Percentiles rank a stretch among this genome's conserved stretches.
These are phyloP conservation scores for Dicrurus megarhynchus DNA, from an alignment of 2,113 vertebrate genomes.

Conservation along the genomic window DNA sequence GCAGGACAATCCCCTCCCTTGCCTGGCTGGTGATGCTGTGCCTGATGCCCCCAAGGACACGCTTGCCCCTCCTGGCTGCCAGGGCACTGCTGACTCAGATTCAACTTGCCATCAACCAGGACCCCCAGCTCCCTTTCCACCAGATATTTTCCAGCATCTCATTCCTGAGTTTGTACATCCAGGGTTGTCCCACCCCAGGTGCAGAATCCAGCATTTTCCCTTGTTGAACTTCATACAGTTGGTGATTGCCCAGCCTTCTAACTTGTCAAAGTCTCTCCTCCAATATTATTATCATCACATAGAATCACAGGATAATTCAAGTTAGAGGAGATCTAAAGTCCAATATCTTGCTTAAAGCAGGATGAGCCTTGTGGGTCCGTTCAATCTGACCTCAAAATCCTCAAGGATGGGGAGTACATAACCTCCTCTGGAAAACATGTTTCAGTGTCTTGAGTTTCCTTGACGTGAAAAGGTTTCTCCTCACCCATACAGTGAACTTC, in stretches of 20 bases:
- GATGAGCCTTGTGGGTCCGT: neutral
- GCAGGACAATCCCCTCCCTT: neutral
- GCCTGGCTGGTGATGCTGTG: accelerated
- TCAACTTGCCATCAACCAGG: accelerated
- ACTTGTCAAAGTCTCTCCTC: neutral
- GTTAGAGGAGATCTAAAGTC: neutral
- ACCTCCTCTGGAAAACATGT: neutral
- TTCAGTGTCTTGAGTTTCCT: neutral
- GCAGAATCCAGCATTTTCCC: neutral
- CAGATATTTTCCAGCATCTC: neutral
- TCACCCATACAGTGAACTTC: neutral
- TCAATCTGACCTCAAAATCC: neutral
- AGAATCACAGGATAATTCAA: neutral
- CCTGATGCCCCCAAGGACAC: neutral
- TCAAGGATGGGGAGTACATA: neutral
- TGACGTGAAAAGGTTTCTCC: neutral
- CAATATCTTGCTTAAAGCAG: neutral
- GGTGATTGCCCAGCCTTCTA: no score
- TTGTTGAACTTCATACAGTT: neutral
- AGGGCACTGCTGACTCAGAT: neutral
- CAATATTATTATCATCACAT: neutral
- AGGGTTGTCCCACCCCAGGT: neutral
- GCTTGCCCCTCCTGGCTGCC: accelerated
- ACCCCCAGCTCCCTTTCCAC: neutral
- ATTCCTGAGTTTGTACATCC: neutral